Percentiles rank a stretch among this genome's conserved stretches.
These are phyloP conservation scores for Bimastos eiseni DNA, from an alignment of 2,888 invertebrate genomes.

Conservation along the genomic window DNA sequence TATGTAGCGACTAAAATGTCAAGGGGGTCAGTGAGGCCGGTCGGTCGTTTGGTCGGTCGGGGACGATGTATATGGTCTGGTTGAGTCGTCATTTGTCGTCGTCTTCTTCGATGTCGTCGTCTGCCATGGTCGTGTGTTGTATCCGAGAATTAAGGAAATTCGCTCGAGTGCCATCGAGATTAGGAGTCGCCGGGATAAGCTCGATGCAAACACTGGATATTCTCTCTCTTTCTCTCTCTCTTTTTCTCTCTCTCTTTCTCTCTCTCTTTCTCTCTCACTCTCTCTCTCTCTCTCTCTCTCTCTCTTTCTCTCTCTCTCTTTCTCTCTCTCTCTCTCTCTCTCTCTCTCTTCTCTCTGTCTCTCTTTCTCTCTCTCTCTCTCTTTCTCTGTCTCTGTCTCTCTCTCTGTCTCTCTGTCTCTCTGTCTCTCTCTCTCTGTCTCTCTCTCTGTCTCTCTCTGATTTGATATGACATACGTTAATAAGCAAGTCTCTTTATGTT, in stretches of 20 bases:
- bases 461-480: no score
- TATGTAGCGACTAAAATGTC: no score
- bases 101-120: no score
- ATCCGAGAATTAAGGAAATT: background rate
- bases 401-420: no score
- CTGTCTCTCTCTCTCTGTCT: no score
- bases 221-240: conserved; percentile 25
- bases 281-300: background rate
- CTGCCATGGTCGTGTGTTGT: background rate
- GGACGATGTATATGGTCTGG: background rate
- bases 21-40: no score
- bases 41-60: no score
- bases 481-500: no score
- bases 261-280: conserved; percentile 8
- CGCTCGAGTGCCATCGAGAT: background rate
- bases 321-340: conserved; percentile 28
- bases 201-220: background rate
- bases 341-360: conserved; percentile 27
- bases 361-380: conserved; percentile 1
- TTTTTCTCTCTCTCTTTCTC: background rate
- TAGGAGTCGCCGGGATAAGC: background rate
- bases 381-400: no score
- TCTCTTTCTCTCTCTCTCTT: no score
- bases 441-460: no score
- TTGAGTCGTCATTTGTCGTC: no score